Conservation (phyloP, 2,888 invertebrate species). For the Vesta saturnalis region DNA sequence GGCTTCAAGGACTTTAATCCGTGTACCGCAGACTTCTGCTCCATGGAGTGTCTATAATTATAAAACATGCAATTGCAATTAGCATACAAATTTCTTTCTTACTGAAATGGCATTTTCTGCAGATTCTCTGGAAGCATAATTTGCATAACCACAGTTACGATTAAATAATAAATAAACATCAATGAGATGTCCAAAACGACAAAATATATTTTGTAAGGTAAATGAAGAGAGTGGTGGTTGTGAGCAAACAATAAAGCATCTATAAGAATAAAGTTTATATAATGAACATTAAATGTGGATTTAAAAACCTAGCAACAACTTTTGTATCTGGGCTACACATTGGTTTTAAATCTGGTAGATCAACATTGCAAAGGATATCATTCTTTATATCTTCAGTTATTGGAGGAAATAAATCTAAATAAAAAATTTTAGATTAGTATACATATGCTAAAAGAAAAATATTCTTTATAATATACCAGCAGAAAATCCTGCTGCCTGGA, state of each 20-base stretch:
- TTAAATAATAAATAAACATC: constrained; percentile 90
- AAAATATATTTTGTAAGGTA: constrained; percentile 87
- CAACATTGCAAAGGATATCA: constrained; percentile 65
- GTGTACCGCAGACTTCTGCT: constrained; percentile 86
- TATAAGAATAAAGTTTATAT: constrained; percentile 38
- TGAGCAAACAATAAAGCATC: constrained; percentile 73
- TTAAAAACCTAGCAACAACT: constrained; percentile 68
- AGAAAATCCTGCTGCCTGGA: constrained; percentile 70
- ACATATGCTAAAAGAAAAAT: neutral
- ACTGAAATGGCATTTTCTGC: constrained; percentile 81
- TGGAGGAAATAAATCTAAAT: constrained; percentile 28
- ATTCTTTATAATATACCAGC: constrained; percentile 49
- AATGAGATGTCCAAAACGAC: constrained; percentile 89
- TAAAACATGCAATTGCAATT: constrained; percentile 9
- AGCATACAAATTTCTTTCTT: constrained; percentile 34
- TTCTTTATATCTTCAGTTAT: constrained; percentile 17
- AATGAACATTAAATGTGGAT: constrained; percentile 7
- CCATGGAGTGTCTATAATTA: constrained; percentile 76
- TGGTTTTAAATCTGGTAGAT: constrained; percentile 77
- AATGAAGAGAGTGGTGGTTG: constrained; percentile 77
- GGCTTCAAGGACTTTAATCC: constrained; percentile 89
- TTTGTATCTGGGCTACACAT: constrained; percentile 74
- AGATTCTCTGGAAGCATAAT: constrained; percentile 79
- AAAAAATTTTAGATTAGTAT: neutral
- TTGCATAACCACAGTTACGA: constrained; percentile 93